These are phyloP conservation scores for western clawed frog (Xenopus tropicalis) DNA, from an alignment of 2,113 vertebrate genomes.

Conservation along the genomic window UCB_Xtro_10.0 CM004443.2:181578001-181578500, in stretches of 20 bases:
- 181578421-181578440: conserved; percentile 58
- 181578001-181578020: no score
- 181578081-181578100: no score
- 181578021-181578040: no score
- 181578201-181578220: conserved; percentile 50
- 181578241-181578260: conserved; percentile 66
- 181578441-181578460: conserved; percentile 22
- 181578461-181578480: background rate
- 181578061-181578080: no score
- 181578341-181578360: conserved; percentile 65
- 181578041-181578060: no score
- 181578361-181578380: conserved; percentile 72
- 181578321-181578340: conserved; percentile 70
- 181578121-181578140: background rate
- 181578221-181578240: conserved; percentile 52
- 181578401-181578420: conserved; percentile 68
- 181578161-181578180: conserved; percentile 1
- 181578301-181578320: conserved; percentile 75
- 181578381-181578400: conserved; percentile 72
- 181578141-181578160: conserved; percentile 2
- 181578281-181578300: conserved; percentile 64
- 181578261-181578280: conserved; percentile 65
- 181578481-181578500: conserved; percentile 14
- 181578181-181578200: conserved; percentile 43
- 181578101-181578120: no score